Evolutionary conservation across 2,888 invertebrate species (phyloP), one percentile per base, ranked within the genome.

Genomic region (Hedya salicella): DNA sequence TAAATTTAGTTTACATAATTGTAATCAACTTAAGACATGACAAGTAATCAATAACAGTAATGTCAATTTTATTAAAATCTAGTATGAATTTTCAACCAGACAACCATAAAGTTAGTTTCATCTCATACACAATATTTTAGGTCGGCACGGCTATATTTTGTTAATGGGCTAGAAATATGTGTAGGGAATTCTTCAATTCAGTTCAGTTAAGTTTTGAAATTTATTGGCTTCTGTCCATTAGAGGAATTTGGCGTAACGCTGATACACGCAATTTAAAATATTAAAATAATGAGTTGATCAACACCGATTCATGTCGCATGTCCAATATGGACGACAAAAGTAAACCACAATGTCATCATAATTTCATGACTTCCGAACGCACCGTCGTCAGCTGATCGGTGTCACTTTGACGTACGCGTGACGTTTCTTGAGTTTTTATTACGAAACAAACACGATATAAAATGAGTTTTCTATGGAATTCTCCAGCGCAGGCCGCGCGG

Each of bases 401-500:
- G 70, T 73, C 74, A 75, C 62, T 68, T 62, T 69, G 69, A 69
- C 68, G 36, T 59, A 63, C 63, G 62, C 32, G 63, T 62, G 59
- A 64, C 56, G 67, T 67, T 42, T 16, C 54, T 25, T 32, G 32
- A 61, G 54, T 70, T 70, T 74, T 73, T 62, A 62, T 87, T 88
- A 88, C 87, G 87, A 88, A 87, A 88, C 75, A 73, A 78, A 78
- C 61, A 71, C 73, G 77, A 68, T 72, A 75, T 72, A 73, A 74
- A 67, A 73, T 71, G 75, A 71, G 69, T 77, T 76, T 80, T 76
- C 77, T 70, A 63, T 71, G 59, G 68, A 62, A 68, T 75, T 75
- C 72, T 74, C 70, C 73, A 74, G 72, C 70, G 69, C 70, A 59
- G 56, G 64, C 68, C 60, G 64, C 69, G 62, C 75, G 75, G 62